A percentile compares a stretch with the other conserved stretches of the same genome.
These are phyloP conservation scores for Rhinatrema bivittatum DNA, from an alignment of 2,797 vertebrate genomes.

Conservation along the genomic window DNA sequence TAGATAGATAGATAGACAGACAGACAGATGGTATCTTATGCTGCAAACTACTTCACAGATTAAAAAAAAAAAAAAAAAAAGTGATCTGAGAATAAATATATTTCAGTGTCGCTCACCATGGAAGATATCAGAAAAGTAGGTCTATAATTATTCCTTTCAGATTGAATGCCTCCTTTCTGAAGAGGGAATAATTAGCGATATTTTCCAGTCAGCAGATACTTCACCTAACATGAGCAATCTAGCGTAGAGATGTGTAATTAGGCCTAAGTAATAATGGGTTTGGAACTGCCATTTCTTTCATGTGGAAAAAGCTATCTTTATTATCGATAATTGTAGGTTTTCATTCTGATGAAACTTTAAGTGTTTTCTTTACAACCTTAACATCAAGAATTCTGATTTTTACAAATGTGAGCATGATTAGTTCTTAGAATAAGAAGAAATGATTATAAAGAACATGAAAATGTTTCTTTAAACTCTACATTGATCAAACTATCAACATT, in stretches of 20 bases:
- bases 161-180: conserved; percentile 42
- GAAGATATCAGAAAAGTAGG: conserved; percentile 21
- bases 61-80: too few species aligned
- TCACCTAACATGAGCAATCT: conserved; percentile 39
- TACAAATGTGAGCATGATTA: too few species aligned
- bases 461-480: too few species aligned
- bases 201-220: conserved; percentile 44
- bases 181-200: conserved; percentile 44
- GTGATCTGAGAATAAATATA: conserved; percentile 28
- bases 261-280: conserved; percentile 48
- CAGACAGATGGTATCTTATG: too few species aligned
- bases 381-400: too few species aligned
- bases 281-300: conserved; percentile 34
- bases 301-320: conserved; percentile 51
- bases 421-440: too few species aligned
- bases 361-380: too few species aligned
- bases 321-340: conserved; percentile 58
- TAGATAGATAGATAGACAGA: too few species aligned
- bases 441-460: too few species aligned
- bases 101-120: conserved; percentile 19
- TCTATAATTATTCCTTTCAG: conserved; percentile 48
- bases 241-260: conserved; percentile 57
- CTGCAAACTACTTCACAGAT: too few species aligned
- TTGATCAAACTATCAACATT: too few species aligned
- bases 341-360: too few species aligned